A percentile compares a stretch with the other conserved stretches of the same genome.
phyloP scores from a whole-genome alignment of 2,888 invertebrate genomes.

The Drymonia ruficornis region DNA sequence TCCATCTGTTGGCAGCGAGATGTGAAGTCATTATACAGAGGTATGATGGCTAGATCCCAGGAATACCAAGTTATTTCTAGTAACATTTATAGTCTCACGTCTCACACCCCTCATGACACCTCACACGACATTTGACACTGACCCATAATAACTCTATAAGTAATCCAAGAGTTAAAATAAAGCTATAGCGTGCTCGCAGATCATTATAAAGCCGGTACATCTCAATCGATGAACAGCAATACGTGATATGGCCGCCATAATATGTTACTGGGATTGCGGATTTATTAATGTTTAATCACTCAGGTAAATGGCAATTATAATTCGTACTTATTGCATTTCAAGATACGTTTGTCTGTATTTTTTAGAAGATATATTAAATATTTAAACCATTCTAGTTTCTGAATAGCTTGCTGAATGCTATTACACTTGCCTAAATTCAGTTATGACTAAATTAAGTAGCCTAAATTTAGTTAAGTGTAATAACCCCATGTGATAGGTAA shows the following conservation, averaged over 20 bases:
- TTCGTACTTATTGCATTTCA: neutral
- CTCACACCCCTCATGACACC: neutral
- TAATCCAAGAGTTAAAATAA: neutral
- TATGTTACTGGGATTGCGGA: conserved; percentile 16
- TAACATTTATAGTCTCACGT: too few relatives aligned
- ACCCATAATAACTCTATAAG: neutral
- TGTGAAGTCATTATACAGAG: too few relatives aligned
- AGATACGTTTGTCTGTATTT: neutral
- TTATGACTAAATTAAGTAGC: too few relatives aligned
- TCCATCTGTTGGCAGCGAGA: too few relatives aligned
- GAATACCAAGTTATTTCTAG: too few relatives aligned
- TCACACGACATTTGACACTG: conserved; percentile 3
- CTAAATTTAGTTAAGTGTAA: too few relatives aligned
- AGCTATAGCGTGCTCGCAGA: conserved; percentile 9
- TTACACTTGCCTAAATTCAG: too few relatives aligned
- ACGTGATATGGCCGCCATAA: conserved; percentile 12
- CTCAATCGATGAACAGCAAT: conserved; percentile 27
- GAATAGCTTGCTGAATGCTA: too few relatives aligned
- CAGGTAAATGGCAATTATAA: conserved; percentile 19
- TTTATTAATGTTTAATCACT: conserved; percentile 49
- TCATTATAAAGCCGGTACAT: conserved; percentile 13
- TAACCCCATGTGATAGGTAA: too few relatives aligned
- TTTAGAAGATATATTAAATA: too few relatives aligned
- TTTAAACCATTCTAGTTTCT: too few relatives aligned
- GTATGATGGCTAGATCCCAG: too few relatives aligned